These are phyloP conservation scores for Stegodyphus dumicola DNA, from an alignment of 1,140 invertebrate species.

Conservation along the genomic window DNA sequence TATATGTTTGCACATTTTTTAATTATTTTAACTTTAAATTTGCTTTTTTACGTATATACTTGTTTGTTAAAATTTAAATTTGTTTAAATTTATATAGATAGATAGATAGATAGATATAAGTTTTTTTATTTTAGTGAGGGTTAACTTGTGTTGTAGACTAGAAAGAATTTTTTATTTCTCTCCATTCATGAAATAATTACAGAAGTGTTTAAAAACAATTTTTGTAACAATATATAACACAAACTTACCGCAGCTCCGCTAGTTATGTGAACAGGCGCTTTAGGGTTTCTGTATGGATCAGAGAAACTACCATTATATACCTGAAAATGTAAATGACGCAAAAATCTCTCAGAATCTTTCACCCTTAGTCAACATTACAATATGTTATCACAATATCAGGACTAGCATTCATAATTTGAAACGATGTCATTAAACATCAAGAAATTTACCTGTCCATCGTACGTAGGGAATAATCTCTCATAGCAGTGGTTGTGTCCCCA, in stretches of 20 bases:
- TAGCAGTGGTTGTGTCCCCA: constrained; percentile 72
- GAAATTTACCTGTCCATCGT: constrained; percentile 64
- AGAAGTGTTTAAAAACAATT: not conserved
- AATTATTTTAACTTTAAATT: too few relatives aligned
- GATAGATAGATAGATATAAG: too few relatives aligned
- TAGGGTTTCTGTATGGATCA: constrained; percentile 85
- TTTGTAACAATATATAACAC: not conserved
- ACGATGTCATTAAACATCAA: not conserved
- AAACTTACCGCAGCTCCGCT: constrained; percentile 87
- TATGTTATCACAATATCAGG: not conserved
- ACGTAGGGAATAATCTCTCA: constrained; percentile 70
- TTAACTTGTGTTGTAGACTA: too few relatives aligned
- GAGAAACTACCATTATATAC: constrained; percentile 80
- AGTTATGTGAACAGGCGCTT: constrained; percentile 90
- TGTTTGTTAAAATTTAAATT: too few relatives aligned
- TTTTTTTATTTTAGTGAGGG: too few relatives aligned
- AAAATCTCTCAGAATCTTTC: not conserved
- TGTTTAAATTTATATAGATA: too few relatives aligned
- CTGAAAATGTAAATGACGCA: constrained; percentile 40
- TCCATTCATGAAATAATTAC: not conserved
- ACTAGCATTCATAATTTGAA: too few relatives aligned
- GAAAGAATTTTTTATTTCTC: not conserved
- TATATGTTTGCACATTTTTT: too few relatives aligned
- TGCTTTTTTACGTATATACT: too few relatives aligned
- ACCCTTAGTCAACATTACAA: not conserved